These are phyloP conservation scores for Lysandra bellargus DNA, from an alignment of 2,888 invertebrate species.

Conservation along the genomic window DNA sequence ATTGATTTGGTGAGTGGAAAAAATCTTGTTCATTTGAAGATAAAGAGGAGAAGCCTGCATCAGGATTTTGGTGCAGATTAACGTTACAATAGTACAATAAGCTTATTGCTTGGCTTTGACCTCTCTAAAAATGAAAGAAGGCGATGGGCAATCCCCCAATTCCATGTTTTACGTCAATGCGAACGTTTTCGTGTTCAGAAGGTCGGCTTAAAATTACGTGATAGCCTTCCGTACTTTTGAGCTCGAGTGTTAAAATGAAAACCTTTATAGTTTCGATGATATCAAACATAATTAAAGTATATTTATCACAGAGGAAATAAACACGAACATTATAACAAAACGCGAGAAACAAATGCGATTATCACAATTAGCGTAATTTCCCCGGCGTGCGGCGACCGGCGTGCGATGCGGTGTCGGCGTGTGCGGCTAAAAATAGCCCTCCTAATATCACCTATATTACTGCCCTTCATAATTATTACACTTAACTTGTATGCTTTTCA, in stretches of 20 bases:
- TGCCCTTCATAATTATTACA: slow-evolving; percentile 7
- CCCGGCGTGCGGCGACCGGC: slow-evolving; percentile 6
- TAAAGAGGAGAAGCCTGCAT: background rate
- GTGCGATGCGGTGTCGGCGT: background rate
- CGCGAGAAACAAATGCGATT: slow-evolving; percentile 35
- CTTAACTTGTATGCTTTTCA: background rate
- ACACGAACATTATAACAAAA: slow-evolving; percentile 29
- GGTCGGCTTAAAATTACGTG: background rate
- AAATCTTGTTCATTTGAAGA: background rate
- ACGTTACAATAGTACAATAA: background rate
- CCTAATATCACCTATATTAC: slow-evolving; percentile 7
- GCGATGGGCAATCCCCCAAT: background rate
- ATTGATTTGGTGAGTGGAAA: background rate
- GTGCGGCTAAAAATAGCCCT: slow-evolving; percentile 9
- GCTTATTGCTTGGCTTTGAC: background rate
- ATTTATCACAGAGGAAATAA: slow-evolving; percentile 7
- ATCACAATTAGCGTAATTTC: slow-evolving; percentile 29
- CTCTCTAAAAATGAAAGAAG: background rate
- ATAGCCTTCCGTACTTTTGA: background rate
- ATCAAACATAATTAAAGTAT: slow-evolving; percentile 13
- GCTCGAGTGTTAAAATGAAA: background rate
- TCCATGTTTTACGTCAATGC: slow-evolving; percentile 2
- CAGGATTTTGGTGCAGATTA: background rate
- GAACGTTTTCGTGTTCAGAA: slow-evolving; percentile 4
- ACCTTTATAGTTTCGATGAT: background rate